Evolutionary conservation across 2,113 vertebrate genomes (phyloP).

Genomic region (Ciconia boyciana): DNA sequence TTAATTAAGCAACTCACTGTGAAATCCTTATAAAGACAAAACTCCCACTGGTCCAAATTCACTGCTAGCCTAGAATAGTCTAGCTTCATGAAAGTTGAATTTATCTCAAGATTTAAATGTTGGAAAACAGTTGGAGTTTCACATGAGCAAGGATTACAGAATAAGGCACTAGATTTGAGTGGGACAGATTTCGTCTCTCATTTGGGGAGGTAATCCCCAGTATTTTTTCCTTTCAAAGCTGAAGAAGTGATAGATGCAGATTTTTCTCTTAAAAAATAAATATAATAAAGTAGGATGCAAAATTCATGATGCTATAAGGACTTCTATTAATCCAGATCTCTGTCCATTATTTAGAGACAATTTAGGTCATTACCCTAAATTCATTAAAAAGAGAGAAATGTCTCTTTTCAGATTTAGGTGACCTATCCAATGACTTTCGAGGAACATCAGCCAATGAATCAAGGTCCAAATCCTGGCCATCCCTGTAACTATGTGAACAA

Average conservation of each 20-base stretch:
- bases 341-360: neutral
- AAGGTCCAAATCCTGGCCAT: neutral
- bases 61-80: neutral
- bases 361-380: neutral
- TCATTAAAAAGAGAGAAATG: neutral
- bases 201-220: neutral
- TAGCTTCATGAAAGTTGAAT: neutral
- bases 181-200: neutral
- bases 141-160: neutral
- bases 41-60: neutral
- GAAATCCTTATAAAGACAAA: neutral
- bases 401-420: neutral
- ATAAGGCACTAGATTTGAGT: neutral
- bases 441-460: neutral
- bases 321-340: neutral
- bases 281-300: neutral
- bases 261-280: neutral
- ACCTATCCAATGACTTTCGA: neutral
- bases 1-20: slow-evolving; percentile 8
- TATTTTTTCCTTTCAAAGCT: neutral
- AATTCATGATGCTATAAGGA: neutral
- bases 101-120: neutral
- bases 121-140: neutral
- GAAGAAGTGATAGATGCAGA: neutral
- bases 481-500: neutral